phyloP scores from a whole-genome alignment of 2,888 invertebrate species.

The Adelphocoris suturalis region DNA sequence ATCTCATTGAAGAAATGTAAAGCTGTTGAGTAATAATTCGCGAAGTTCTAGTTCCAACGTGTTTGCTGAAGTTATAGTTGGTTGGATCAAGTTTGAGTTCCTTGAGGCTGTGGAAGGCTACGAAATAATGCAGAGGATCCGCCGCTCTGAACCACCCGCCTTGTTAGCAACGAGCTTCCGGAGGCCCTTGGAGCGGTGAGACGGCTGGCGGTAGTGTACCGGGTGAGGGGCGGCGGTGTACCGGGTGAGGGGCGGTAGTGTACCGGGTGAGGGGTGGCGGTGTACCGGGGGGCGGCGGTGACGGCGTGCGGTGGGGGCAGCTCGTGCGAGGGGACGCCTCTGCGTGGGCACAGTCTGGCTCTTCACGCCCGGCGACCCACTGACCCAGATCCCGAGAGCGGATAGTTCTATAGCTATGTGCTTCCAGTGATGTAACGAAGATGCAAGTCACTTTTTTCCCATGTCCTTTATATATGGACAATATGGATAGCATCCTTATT shows the following conservation, averaged over 20 bases:
- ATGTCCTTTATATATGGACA: no score
- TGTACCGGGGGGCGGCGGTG: slow-evolving; percentile 76
- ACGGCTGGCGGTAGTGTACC: background rate
- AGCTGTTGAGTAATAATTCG: background rate
- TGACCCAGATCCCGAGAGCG: background rate
- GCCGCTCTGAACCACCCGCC: background rate
- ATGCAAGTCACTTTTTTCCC: no score
- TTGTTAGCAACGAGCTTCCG: slow-evolving; percentile 34
- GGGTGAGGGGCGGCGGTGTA: slow-evolving; percentile 64
- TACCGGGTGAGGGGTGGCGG: slow-evolving; percentile 57
- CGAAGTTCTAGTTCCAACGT: background rate
- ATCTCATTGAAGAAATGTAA: background rate
- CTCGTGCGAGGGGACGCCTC: slow-evolving; percentile 75
- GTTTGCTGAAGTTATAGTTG: background rate
- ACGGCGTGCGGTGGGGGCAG: slow-evolving; percentile 76
- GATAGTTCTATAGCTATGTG: background rate
- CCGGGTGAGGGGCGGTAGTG: slow-evolving; percentile 64
- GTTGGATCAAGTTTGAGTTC: background rate
- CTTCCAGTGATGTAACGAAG: background rate
- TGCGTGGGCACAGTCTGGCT: slow-evolving; percentile 28
- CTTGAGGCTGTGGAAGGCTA: background rate
- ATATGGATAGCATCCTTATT: no score
- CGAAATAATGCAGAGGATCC: slow-evolving; percentile 26
- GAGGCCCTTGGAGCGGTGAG: slow-evolving; percentile 4
- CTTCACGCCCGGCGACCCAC: slow-evolving; percentile 36